These are phyloP conservation scores for Hybos culiciformis DNA, from an alignment of 2,888 invertebrate species.

Conservation along the genomic window DNA sequence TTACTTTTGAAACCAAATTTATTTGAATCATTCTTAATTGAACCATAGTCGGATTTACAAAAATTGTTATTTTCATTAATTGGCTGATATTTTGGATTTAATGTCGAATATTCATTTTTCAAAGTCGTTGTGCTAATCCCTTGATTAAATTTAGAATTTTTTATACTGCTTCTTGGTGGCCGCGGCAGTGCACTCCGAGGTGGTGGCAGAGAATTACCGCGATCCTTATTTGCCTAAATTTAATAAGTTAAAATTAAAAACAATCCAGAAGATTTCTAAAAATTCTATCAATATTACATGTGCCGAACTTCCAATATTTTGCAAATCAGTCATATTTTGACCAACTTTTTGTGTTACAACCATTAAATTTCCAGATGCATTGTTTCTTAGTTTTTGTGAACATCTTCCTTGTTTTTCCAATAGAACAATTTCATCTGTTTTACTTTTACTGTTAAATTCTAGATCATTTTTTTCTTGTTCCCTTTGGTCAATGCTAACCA, in stretches of 20 bases:
- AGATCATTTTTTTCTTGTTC: slow-evolving; percentile 14
- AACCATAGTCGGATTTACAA: slow-evolving; percentile 17
- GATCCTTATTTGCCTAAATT: slow-evolving; percentile 14
- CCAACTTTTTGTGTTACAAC: slow-evolving; percentile 19
- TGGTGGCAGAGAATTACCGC: slow-evolving; percentile 17
- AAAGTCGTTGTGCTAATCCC: no score
- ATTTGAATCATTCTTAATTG: slow-evolving; percentile 10
- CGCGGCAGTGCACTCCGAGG: slow-evolving; percentile 18
- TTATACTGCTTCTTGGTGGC: slow-evolving; percentile 16
- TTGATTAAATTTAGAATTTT: no score
- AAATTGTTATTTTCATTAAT: slow-evolving; percentile 12
- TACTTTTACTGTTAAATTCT: slow-evolving; percentile 13
- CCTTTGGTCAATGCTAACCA: slow-evolving; percentile 16
- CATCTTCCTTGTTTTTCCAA: slow-evolving; percentile 18
- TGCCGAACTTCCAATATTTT: slow-evolving; percentile 19
- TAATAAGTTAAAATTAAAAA: background rate
- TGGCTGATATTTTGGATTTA: slow-evolving; percentile 12
- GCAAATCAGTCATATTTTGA: slow-evolving; percentile 20
- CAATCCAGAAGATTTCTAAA: background rate
- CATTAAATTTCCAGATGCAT: slow-evolving; percentile 16
- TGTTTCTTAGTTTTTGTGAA: slow-evolving; percentile 17
- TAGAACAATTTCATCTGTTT: slow-evolving; percentile 16
- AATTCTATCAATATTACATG: slow-evolving; percentile 10
- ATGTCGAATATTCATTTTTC: no score
- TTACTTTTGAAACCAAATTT: slow-evolving; percentile 12